Conservation (phyloP, 2,113 vertebrate species). For the Nesogale talazaci region DNA sequence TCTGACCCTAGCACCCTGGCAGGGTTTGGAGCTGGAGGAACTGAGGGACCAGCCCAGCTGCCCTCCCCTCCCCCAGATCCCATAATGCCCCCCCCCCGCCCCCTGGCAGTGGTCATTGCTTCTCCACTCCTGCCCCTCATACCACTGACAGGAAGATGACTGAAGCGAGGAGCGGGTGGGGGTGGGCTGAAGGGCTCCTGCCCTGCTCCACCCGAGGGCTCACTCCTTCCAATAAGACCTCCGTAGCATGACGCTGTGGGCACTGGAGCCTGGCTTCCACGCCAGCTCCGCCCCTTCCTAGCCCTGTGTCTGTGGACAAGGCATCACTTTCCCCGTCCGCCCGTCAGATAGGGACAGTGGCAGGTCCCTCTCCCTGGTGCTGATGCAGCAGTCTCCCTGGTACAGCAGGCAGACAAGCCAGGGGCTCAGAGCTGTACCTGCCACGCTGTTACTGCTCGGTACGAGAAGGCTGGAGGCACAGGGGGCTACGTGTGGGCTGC, state of each 20-base stretch:
- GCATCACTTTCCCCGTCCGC: neutral
- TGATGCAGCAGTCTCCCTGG: neutral
- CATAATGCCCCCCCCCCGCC: neutral
- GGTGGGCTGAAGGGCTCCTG: neutral
- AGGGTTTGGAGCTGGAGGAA: neutral
- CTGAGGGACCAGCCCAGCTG: neutral
- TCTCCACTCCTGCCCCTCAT: neutral
- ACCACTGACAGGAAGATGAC: neutral
- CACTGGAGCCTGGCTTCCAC: neutral
- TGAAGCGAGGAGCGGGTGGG: neutral
- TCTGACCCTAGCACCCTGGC: neutral
- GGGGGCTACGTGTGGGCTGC: no score
- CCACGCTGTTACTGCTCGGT: neutral
- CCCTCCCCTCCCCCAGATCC: neutral
- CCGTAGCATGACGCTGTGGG: neutral
- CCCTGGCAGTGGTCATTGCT: neutral
- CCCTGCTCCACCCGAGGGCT: neutral
- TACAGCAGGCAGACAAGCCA: neutral
- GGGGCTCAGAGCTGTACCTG: neutral
- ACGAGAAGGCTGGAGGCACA: neutral
- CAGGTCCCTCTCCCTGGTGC: neutral
- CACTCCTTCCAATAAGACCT: no score
- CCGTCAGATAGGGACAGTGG: neutral
- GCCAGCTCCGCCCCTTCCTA: neutral
- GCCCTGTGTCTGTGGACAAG: neutral